phyloP scores from a whole-genome alignment of 2,113 vertebrate genomes.

The Poecile atricapillus region DNA sequence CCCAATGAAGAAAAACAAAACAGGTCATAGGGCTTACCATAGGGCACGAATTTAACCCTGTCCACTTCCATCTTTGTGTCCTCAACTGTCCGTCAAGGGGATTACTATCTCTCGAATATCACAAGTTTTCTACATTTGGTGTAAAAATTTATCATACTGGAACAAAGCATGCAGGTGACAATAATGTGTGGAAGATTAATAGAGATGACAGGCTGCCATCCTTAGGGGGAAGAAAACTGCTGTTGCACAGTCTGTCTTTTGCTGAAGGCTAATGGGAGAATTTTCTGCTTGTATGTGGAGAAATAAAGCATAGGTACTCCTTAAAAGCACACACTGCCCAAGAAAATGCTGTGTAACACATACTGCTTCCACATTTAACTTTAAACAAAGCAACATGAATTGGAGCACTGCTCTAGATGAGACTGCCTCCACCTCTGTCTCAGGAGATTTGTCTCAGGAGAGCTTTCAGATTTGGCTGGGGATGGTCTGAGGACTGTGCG shows the following conservation, averaged over 20 bases:
- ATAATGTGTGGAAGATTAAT: slow-evolving; percentile 10
- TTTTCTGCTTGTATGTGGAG: neutral
- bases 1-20: neutral
- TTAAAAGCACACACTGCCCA: neutral
- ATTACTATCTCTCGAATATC: neutral
- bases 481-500: neutral
- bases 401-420: neutral
- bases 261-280: neutral
- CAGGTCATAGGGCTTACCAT: neutral
- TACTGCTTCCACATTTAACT: neutral
- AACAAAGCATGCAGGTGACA: neutral
- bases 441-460: neutral
- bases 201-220: neutral
- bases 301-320: neutral
- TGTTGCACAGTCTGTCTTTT: neutral
- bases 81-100: neutral
- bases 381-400: neutral
- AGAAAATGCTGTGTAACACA: neutral
- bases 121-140: neutral
- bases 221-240: neutral
- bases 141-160: neutral
- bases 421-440: neutral
- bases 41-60: neutral
- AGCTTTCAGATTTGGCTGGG: neutral
- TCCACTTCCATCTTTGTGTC: neutral